Evolutionary conservation across 2,888 invertebrate genomes (phyloP).

Genomic region (Bombylius discolor): DNA sequence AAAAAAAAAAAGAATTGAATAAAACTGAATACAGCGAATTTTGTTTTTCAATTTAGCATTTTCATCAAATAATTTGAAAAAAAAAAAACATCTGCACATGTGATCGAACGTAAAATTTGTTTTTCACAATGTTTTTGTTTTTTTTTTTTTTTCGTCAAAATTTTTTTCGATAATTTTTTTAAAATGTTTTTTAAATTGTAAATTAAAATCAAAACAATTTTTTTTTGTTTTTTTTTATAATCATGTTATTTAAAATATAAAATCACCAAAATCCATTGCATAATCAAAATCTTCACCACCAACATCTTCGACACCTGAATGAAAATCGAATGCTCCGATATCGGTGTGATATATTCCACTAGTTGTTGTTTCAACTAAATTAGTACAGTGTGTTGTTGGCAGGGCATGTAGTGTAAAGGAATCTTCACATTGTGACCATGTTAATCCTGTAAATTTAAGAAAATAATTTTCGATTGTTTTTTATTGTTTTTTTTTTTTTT

Average conservation of each 20-base stretch:
- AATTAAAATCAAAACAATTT: too few relatives aligned
- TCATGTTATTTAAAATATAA: constrained; percentile 44
- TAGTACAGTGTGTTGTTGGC: constrained; percentile 50
- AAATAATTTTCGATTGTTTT: too few relatives aligned
- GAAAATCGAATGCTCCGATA: constrained; percentile 45
- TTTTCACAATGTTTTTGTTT: not conserved
- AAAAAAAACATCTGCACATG: too few relatives aligned
- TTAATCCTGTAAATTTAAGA: constrained; percentile 37
- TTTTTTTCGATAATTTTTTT: too few relatives aligned
- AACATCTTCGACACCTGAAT: constrained; percentile 37
- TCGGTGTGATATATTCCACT: constrained; percentile 50
- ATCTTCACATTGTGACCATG: constrained; percentile 55
- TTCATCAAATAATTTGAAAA: too few relatives aligned
- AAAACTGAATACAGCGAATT: too few relatives aligned
- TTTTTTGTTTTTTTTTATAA: too few relatives aligned
- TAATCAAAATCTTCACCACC: constrained; percentile 53
- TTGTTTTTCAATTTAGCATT: too few relatives aligned
- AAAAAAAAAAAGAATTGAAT: too few relatives aligned
- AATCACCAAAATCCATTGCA: constrained; percentile 59
- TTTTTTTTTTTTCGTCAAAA: not conserved
- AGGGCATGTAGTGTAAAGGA: constrained; percentile 52
- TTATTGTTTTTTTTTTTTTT: too few relatives aligned
- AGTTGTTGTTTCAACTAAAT: constrained; percentile 44
- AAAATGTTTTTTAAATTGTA: too few relatives aligned
- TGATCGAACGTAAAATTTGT: too few relatives aligned